Percentiles rank a stretch among this genome's conserved stretches.
These are phyloP conservation scores for Accipiter virgatus DNA, from an alignment of 2,113 vertebrate species.

Conservation along the genomic window DNA sequence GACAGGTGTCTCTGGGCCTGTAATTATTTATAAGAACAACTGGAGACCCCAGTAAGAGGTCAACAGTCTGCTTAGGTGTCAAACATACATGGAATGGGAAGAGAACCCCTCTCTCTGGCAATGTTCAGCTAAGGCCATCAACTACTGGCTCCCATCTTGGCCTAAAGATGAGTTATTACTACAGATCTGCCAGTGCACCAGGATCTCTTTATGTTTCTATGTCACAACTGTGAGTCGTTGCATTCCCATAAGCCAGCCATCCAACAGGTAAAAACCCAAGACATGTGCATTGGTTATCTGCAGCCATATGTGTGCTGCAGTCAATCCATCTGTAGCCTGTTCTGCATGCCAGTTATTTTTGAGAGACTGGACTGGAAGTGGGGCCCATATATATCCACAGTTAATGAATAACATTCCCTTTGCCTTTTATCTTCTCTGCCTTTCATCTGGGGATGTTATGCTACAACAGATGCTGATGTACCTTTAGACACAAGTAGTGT, in stretches of 20 bases:
- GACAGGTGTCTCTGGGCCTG: neutral
- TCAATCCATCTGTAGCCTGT: neutral
- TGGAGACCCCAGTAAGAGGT: neutral
- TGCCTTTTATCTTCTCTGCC: slow-evolving; percentile 48
- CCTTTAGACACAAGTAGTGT: neutral
- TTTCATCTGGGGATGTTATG: slow-evolving; percentile 41
- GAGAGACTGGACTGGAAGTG: neutral
- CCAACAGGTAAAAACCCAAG: neutral
- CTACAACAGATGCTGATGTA: slow-evolving; percentile 1
- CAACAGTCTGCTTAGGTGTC: neutral
- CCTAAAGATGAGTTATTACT: neutral
- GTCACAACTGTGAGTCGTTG: neutral
- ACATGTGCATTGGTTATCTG: neutral
- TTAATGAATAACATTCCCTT: slow-evolving; percentile 45
- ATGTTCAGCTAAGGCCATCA: neutral
- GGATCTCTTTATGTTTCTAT: neutral
- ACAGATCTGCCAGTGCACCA: neutral
- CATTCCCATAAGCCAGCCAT: neutral
- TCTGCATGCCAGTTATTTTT: neutral
- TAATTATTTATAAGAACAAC: neutral
- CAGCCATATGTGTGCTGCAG: neutral
- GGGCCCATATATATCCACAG: neutral
- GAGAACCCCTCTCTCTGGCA: neutral
- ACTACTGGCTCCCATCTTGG: neutral
- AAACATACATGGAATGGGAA: neutral